A percentile compares a stretch with the other conserved stretches of the same genome.
Evolutionary conservation across 2,113 vertebrate species (phyloP).

Genomic region (Poeciliopsis occidentalis): DNA sequence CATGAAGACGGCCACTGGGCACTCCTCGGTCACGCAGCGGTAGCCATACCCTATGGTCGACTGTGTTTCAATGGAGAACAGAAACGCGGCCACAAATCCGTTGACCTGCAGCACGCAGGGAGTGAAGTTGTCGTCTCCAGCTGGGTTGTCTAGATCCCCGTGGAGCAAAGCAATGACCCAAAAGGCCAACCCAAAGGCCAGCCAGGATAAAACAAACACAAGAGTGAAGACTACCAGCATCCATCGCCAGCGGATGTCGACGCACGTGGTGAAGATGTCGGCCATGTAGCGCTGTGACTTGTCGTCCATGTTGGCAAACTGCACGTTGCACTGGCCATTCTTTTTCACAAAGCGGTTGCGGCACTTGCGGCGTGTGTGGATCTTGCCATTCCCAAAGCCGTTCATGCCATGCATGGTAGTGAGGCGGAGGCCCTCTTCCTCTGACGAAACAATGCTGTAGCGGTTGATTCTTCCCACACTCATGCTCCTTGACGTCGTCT

Average conservation of each 20-base stretch:
- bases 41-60: conserved; percentile 97
- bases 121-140: conserved; percentile 88
- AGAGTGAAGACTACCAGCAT: conserved; percentile 94
- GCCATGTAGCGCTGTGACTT: conserved; percentile 96
- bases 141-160: conserved; percentile 91
- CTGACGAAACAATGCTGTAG: too few relatives aligned
- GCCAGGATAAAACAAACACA: conserved; percentile 94
- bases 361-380: too few relatives aligned
- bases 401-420: too few relatives aligned
- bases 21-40: conserved; percentile 96
- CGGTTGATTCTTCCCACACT: conserved; percentile 86
- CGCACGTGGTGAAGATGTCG: conserved; percentile 96
- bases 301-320: too few relatives aligned
- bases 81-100: conserved; percentile 95
- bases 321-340: too few relatives aligned
- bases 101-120: conserved; percentile 96
- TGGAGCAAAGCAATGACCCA: conserved; percentile 97
- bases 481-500: conserved; percentile 82
- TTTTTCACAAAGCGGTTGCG: too few relatives aligned
- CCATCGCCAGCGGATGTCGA: conserved; percentile 97
- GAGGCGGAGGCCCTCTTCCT: too few relatives aligned
- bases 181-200: conserved; percentile 92
- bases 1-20: conserved; percentile 94
- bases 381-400: too few relatives aligned
- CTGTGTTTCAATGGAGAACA: conserved; percentile 98